Conservation (phyloP, 1,140 invertebrate species). For the Cyrtorhinus lividipennis region DNA sequence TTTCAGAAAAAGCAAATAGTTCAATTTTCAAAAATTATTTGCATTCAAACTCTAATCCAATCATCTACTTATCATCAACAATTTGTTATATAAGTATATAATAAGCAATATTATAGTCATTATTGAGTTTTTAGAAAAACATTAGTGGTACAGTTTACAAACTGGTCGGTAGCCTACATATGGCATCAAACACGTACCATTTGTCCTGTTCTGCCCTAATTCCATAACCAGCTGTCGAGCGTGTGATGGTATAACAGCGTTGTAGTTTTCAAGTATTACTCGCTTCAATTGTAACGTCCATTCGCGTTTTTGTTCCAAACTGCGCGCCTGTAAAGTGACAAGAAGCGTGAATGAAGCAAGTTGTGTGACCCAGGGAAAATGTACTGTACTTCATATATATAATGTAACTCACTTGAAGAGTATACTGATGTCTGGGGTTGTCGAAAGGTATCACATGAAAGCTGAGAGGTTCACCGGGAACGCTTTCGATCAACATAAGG, state of each 20-base stretch:
- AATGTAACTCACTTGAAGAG: slow-evolving; percentile 54
- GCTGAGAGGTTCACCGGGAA: slow-evolving; percentile 80
- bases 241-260: slow-evolving; percentile 82
- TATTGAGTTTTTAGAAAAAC: no score
- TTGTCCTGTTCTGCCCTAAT: slow-evolving; percentile 63
- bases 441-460: slow-evolving; percentile 95
- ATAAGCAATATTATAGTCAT: no score
- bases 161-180: no score
- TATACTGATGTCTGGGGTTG: slow-evolving; percentile 76
- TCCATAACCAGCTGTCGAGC: slow-evolving; percentile 84
- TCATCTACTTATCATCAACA: no score
- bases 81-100: no score
- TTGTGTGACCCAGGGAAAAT: not conserved
- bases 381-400: no score
- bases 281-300: slow-evolving; percentile 83
- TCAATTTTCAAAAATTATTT: no score
- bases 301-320: slow-evolving; percentile 80
- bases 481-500: slow-evolving; percentile 91
- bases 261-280: slow-evolving; percentile 89
- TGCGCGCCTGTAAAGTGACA: slow-evolving; percentile 47
- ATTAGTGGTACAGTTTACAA: no score
- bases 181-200: slow-evolving; percentile 35
- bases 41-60: no score
- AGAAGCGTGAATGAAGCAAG: not conserved
- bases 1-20: no score